Evolutionary conservation across 2,113 vertebrate genomes (phyloP).

Genomic region (Alligator sinensis): DNA sequence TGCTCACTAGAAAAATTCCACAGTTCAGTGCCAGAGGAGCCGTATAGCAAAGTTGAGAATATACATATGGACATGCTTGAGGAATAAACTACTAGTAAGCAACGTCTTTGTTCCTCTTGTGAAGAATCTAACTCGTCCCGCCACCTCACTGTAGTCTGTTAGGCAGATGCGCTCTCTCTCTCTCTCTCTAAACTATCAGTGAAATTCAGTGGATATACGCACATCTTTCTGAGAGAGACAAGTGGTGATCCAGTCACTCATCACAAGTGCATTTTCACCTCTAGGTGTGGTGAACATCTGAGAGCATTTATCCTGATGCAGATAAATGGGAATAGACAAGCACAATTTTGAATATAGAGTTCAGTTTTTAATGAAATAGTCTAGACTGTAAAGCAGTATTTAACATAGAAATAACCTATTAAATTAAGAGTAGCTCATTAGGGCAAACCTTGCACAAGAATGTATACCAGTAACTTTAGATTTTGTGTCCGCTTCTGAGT

Average conservation of each 20-base stretch:
- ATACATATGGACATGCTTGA: constrained; percentile 13
- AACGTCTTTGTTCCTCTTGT: rapidly evolving
- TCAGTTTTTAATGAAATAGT: too few species aligned
- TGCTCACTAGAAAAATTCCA: not conserved
- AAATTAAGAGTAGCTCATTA: not conserved
- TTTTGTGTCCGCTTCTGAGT: not conserved
- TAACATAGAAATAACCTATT: too few species aligned
- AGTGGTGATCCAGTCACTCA: not conserved
- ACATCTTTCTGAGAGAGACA: not conserved
- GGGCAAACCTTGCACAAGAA: not conserved
- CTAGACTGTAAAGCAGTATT: too few species aligned
- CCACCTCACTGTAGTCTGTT: not conserved
- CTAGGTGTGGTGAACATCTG: not conserved
- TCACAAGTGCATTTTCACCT: not conserved
- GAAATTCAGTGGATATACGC: not conserved
- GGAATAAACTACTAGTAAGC: constrained; percentile 37
- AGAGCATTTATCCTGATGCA: not conserved
- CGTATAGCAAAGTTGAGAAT: not conserved
- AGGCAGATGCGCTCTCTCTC: not conserved
- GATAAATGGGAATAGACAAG: too few species aligned
- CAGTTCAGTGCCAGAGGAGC: not conserved
- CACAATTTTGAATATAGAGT: too few species aligned
- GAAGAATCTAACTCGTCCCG: not conserved
- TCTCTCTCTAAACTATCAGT: not conserved
- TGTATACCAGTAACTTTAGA: not conserved